phyloP scores from a whole-genome alignment of 2,797 vertebrate species.

The Ceryle rudis region DNA sequence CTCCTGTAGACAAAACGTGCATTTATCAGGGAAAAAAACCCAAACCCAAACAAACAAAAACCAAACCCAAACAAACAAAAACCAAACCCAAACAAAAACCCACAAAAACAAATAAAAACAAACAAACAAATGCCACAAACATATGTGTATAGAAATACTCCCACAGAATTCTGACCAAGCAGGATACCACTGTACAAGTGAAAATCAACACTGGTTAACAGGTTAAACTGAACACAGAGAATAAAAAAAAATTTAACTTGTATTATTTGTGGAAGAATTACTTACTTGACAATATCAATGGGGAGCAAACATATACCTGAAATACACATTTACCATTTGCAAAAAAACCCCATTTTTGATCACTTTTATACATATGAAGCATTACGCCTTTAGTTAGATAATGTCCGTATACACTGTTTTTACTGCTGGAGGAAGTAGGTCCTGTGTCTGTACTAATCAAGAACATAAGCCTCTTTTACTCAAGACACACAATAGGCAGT shows the following conservation, averaged over 20 bases:
- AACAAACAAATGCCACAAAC: too few relatives aligned
- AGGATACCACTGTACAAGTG: rapidly evolving
- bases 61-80: too few relatives aligned
- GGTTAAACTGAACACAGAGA: background rate
- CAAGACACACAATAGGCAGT: background rate
- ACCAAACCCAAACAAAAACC: too few relatives aligned
- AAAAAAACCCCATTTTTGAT: background rate
- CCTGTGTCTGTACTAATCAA: background rate
- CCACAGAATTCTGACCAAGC: background rate
- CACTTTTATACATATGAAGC: background rate
- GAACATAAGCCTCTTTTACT: background rate
- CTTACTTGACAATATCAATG: background rate
- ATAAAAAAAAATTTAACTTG: background rate
- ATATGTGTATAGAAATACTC: background rate
- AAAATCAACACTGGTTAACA: background rate
- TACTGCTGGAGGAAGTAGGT: background rate
- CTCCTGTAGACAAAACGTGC: background rate
- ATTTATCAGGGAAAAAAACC: background rate
- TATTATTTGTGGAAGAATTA: background rate
- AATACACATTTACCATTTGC: background rate
- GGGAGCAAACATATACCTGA: background rate
- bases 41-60: too few relatives aligned
- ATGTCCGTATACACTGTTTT: background rate
- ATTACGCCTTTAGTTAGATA: background rate
- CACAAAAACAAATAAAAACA: too few relatives aligned